Evolutionary conservation across 2,113 vertebrate species (phyloP).

Genomic region (Phalacrocorax carbo): DNA sequence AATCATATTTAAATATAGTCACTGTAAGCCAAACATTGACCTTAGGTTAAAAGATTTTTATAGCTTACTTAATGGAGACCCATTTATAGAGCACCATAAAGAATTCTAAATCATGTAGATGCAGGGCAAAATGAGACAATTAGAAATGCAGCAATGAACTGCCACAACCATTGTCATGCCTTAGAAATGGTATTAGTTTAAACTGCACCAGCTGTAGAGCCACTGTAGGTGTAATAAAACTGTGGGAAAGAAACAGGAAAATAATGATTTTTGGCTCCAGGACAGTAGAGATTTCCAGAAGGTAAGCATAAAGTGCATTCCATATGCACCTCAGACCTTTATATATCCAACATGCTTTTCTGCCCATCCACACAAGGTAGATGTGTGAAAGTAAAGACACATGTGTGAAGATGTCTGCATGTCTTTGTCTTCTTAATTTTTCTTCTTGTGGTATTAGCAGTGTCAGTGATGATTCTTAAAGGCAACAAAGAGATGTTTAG

Average conservation of each 20-base stretch:
- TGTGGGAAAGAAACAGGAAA: not conserved
- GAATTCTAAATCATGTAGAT: slow-evolving; percentile 27
- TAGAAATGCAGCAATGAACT: slow-evolving; percentile 39
- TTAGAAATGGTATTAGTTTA: slow-evolving; percentile 28
- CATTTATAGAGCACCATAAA: slow-evolving; percentile 21
- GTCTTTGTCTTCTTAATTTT: not conserved
- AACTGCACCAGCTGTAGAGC: not conserved
- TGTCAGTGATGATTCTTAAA: not conserved
- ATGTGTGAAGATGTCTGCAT: not conserved
- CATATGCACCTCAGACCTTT: not conserved
- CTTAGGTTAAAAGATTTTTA: slow-evolving; percentile 38
- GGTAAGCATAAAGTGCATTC: not conserved
- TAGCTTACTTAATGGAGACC: not conserved
- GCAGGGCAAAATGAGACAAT: not conserved
- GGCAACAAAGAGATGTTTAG: not conserved
- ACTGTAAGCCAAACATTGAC: slow-evolving; percentile 35
- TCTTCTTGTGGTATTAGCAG: not conserved
- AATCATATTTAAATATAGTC: slow-evolving; percentile 47
- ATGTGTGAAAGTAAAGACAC: not conserved
- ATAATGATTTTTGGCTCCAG: not conserved
- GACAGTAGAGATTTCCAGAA: not conserved
- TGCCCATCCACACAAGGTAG: not conserved
- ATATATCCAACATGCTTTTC: not conserved
- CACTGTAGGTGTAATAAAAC: not conserved
- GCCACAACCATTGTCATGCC: not conserved